These are phyloP conservation scores for Drosophila birchii DNA, from an alignment of 2,888 invertebrate genomes.

Conservation along the genomic window DNA sequence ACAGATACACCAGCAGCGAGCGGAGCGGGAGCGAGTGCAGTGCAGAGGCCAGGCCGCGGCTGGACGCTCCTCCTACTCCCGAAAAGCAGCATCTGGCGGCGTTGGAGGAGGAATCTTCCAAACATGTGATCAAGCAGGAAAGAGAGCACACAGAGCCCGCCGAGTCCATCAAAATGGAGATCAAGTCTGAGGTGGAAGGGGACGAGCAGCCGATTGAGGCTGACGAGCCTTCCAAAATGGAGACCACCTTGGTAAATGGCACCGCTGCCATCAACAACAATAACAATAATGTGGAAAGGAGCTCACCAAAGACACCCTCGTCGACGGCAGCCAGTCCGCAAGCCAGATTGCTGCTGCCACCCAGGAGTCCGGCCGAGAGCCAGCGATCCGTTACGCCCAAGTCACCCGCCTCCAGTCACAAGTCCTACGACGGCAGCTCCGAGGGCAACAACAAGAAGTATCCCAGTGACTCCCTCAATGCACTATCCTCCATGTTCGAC, in stretches of 20 bases:
- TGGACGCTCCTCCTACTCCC: constrained; percentile 92
- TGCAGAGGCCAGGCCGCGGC: constrained; percentile 88
- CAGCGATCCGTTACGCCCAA: constrained; percentile 93
- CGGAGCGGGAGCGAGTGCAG: constrained; percentile 95
- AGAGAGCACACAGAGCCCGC: constrained; percentile 56
- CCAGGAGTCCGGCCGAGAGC: constrained; percentile 90
- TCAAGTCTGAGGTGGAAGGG: constrained; percentile 74
- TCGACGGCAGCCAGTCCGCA: constrained; percentile 76
- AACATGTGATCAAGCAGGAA: constrained; percentile 52
- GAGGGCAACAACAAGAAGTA: constrained; percentile 85
- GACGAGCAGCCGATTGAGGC: constrained; percentile 61
- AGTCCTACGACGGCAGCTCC: constrained; percentile 83
- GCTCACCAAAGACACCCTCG: constrained; percentile 70
- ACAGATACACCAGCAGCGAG: constrained; percentile 89
- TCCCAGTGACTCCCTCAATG: constrained; percentile 89
- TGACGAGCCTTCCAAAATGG: constrained; percentile 60
- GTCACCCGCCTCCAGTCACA: constrained; percentile 87
- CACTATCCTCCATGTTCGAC: constrained; percentile 96
- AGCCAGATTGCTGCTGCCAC: constrained; percentile 69
- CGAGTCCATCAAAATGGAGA: constrained; percentile 76
- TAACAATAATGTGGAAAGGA: constrained; percentile 71
- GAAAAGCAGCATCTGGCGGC: constrained; percentile 85
- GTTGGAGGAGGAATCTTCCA: constrained; percentile 37
- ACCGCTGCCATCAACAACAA: constrained; percentile 66
- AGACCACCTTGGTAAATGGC: constrained; percentile 64